Base-by-base conservation (phyloP, 2,113 vertebrate species). In the Pangasianodon hypophthalmus region DNA sequence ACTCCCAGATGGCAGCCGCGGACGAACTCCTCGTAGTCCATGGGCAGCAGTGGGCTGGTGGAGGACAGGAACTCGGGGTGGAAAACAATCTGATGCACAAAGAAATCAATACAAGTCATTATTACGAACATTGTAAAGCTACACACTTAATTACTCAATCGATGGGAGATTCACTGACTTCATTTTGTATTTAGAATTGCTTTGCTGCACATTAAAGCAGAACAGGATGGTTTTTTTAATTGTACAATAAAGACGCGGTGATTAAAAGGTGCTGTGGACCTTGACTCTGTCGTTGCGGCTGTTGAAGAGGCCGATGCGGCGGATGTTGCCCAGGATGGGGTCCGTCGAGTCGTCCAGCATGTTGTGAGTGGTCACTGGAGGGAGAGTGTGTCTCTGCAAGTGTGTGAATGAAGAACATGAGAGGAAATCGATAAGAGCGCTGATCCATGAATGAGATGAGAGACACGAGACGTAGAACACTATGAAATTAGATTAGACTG, bases 1-100 rank as follows among this genome's bases (percentile, higher is more conserved):
- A 99, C 98, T 29, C 98, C 98, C 3, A 99, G 97, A 88, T 99
- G 97, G 91, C 98, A 99, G 19, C 98, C 98, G 73, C 98, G 96
- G 11, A 99, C 97, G 94, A 99, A 99, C 92, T 99, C 98, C 84
- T 98, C 98, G 44, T 99, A 99, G 94, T 99, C 98, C 97, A 99
- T 97, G 0, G 98, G 98, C 82, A 99, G 93, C 90, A 99, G 95
- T 0, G 98, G 98, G 77, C 98, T 99, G 6, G 98, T 98, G 9
- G 98, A 99, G 48, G 98, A 98, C n/a, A 99, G 95, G 92, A 99
- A 99, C 92, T 99, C 98, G 3, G 98, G 98, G 86, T 99, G 98
- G 88, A 99, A 96, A 85, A 99, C 96, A 52, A 99, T 95, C 98
- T 99, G 86, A 37, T 8, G 11, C 58, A n/a, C 6, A 71, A 21